Evolutionary conservation across 2,113 vertebrate genomes (phyloP), one percentile per base, ranked within the genome.

Genomic region (Ascaphus truei): DNA sequence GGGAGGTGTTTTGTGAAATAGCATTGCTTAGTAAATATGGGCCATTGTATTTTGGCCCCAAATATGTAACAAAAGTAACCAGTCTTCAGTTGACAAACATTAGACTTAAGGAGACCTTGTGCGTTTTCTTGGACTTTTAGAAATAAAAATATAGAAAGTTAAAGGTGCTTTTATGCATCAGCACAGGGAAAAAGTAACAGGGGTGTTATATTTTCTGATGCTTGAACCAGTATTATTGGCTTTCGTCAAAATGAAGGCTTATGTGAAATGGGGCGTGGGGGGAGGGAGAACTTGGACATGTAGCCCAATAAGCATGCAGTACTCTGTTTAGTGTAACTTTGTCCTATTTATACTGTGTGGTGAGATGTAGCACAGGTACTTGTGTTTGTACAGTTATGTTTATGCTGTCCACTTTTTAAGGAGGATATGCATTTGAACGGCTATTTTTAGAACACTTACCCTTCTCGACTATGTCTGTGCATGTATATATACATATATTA

Each of bases 371-470:
- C 80, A 76, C 83, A 90, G 85, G 83, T 83, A 73, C 85, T 74
- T 79, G 39, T 83, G 81, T 89, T 84, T 86, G 85, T 85, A 82
- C 82, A 76, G 75, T 83, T 85, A 86, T 89, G 84, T 88, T 93
- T 91, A 81, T 81, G 60, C 64, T 82, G 77, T 68, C 50, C 79
- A 79, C 80, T 75, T 86, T 88, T 89, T 87, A 80, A 84, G 77
- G 81, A 84, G 84, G 79, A 79, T 79, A 78, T 81, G 85, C 76
- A 76, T 86, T 87, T 89, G 75, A 81, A 71, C 68, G 72, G 77
- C 75, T 92, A 89, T 87, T 85, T 93, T 92, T 92, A 87, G 85
- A 85, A 89, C 81, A 80, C 83, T 89, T 82, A 82, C 75, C 77
- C 80, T 62, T 72, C 57, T 84, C 83, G 75, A 68, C 63, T 45